Conservation (phyloP, 2,797 vertebrate species). For the Lepus townsendii region DNA sequence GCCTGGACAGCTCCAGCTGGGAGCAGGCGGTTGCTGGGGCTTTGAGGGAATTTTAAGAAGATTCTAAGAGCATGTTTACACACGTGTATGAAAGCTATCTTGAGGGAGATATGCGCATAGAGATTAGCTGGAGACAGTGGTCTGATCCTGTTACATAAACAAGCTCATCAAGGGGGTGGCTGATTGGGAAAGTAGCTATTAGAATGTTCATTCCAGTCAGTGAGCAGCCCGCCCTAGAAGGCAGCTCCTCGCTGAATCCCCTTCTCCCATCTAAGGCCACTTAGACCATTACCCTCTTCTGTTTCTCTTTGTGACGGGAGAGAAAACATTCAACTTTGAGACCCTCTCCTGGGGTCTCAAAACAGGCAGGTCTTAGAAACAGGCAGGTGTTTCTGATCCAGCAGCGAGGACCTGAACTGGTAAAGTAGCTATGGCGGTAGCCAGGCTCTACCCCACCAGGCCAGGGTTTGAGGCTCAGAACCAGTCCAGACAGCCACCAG, state of each 20-base stretch:
- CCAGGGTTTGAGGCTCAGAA: background rate
- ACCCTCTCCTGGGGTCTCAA: background rate
- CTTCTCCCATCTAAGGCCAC: background rate
- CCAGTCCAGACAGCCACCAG: background rate
- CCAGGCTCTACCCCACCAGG: background rate
- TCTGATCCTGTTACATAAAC: conserved; percentile 65
- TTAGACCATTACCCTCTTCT: background rate
- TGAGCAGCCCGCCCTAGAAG: background rate
- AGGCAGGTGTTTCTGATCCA: conserved; percentile 36
- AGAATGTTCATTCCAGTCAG: conserved; percentile 65
- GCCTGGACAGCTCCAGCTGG: background rate
- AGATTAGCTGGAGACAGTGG: conserved; percentile 16
- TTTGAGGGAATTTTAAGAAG: conserved; percentile 41
- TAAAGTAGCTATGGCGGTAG: background rate
- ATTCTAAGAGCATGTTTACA: conserved; percentile 16
- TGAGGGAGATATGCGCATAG: conserved; percentile 11
- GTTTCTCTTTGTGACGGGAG: conserved; percentile 60
- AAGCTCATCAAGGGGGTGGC: background rate
- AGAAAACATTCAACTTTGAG: conserved; percentile 52
- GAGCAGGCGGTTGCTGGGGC: background rate
- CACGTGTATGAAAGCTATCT: conserved; percentile 10
- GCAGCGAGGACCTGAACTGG: background rate
- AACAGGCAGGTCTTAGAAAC: no score
- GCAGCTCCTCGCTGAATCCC: background rate
- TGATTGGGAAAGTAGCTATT: conserved; percentile 45